phyloP scores from a whole-genome alignment of 30 jellyfish, hydroid and myxozoan species.

The Nemopilema nomurai region DNA sequence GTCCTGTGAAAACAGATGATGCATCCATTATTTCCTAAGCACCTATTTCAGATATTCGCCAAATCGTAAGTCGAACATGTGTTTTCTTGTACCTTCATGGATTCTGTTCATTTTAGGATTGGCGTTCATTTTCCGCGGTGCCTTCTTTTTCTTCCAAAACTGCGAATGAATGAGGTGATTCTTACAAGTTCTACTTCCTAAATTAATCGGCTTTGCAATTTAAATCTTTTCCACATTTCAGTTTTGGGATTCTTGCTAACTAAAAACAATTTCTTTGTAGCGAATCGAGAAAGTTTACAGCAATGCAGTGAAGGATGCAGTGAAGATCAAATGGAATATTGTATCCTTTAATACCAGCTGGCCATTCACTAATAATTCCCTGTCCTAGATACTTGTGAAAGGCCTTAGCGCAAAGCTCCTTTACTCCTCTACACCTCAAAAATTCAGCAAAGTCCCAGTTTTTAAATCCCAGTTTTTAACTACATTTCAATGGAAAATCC shows the following conservation, averaged over 20 bases:
- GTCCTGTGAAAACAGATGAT: no score
- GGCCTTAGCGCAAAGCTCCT: no score
- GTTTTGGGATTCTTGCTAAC: neutral
- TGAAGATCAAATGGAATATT: conserved; percentile 61
- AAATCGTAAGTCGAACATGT: no score
- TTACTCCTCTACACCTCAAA: no score
- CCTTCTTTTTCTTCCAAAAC: conserved; percentile 32
- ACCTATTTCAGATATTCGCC: no score
- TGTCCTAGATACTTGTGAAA: no score
- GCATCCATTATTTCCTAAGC: no score
- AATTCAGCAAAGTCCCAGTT: no score
- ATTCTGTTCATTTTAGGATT: conserved; percentile 32
- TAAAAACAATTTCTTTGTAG: conserved; percentile 19
- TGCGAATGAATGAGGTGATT: conserved; percentile 48
- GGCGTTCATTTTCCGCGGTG: conserved; percentile 84
- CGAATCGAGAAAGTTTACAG: conserved; percentile 67
- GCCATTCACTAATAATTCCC: neutral
- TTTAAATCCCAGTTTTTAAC: no score
- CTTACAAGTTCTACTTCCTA: neutral
- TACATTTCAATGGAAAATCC: no score
- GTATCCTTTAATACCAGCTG: conserved; percentile 43
- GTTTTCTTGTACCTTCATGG: no score
- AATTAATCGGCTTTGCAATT: neutral
- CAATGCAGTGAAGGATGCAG: conserved; percentile 66
- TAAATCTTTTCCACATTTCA: neutral